Evolutionary conservation across 2,113 vertebrate species (phyloP).

Genomic region (Bubo bubo): DNA sequence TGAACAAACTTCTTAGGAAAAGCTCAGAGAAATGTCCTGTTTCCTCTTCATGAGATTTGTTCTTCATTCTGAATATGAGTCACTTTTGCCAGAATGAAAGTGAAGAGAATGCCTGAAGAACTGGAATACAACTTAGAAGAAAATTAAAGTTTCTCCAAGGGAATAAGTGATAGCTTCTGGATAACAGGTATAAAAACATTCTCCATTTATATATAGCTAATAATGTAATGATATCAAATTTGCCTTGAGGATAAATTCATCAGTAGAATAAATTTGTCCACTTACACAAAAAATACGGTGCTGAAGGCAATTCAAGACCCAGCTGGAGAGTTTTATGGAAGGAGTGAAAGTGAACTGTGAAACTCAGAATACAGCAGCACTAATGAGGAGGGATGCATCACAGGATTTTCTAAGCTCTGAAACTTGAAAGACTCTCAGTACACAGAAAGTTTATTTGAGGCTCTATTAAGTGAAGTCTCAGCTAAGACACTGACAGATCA

Average conservation of each 20-base stretch:
- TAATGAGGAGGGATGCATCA: conserved; percentile 4
- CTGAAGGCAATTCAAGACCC: background rate
- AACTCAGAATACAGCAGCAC: background rate
- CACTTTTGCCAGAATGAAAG: background rate
- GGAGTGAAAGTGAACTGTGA: background rate
- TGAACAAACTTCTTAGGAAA: background rate
- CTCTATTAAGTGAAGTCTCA: background rate
- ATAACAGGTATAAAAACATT: background rate
- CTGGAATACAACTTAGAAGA: background rate
- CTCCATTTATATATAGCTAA: background rate
- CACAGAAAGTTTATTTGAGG: background rate
- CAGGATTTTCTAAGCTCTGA: background rate
- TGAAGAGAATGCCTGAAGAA: background rate
- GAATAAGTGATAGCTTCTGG: background rate
- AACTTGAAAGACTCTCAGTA: background rate
- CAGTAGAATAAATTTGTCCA: background rate
- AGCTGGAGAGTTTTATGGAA: background rate
- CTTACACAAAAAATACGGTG: background rate
- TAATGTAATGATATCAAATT: background rate
- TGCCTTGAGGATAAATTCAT: background rate
- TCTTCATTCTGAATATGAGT: background rate
- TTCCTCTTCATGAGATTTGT: background rate
- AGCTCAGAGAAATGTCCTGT: background rate
- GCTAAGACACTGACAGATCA: background rate
- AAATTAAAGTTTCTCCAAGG: background rate